Base-by-base conservation (phyloP, 2,888 invertebrate genomes). In the Leucoma salicis region DNA sequence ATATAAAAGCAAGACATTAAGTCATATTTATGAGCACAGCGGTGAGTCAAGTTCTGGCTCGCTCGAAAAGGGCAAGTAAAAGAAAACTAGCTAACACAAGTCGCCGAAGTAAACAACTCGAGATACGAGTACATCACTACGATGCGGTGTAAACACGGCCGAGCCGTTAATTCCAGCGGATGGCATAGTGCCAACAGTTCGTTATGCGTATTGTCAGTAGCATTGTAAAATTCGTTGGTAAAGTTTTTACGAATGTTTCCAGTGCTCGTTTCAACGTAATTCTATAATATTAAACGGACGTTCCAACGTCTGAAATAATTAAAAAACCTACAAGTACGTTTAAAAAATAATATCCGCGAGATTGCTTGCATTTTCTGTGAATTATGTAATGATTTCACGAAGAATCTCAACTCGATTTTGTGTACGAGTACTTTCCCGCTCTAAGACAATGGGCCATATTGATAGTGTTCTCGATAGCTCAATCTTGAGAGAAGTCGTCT, bases 161-260 rank as follows among this genome's bases (percentile, higher is more conserved):
- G 27, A 36, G 38, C 33, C 14, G 31, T 57, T 44, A 42, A 57
- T 49, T 61, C 39, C 45, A 47, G 46, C 2, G n/a, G n/a, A 13
- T 53, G 57, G 57, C 54, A 10, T 2, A 2, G 10, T 42, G 58
- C 59, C 57, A 58, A 48, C 28, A 33, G 10, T 31, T 53, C 43
- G 53, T 57, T 58, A 53, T 11, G 49, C 32, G 36, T 36, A 45
- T 45, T 57, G 42, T 52, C 48, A 45, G 39, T 42, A 43, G 27
- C 16, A 34, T 25, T 37, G 40, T 56, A 35, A 46, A 57, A 13
- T 29, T 14, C 1, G 27, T 10, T 5, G 2, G 11, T 27, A 27
- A 27, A 27, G 7, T 11, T 11, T 4, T 27, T 27, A 4, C 3
- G n/a, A 27, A 27, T 27, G 27, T 27, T 27, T 27, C 27, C 27